Conservation (phyloP, 2,113 vertebrate genomes). For the Leptobrachium ailaonicum region DNA sequence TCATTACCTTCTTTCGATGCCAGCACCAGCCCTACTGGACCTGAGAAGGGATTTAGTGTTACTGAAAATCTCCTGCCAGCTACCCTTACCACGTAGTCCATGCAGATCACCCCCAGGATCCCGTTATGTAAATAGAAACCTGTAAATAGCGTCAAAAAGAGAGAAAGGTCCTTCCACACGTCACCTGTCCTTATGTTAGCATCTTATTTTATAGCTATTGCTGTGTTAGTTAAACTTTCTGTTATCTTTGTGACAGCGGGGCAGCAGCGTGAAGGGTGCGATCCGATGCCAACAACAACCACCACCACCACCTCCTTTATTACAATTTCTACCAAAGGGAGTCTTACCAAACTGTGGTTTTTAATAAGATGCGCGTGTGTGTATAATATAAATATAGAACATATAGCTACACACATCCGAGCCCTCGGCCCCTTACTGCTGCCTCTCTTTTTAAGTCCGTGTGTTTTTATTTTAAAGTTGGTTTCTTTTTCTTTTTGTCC, state of each 20-base stretch:
- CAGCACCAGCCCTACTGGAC: slow-evolving; percentile 16
- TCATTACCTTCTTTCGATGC: slow-evolving; percentile 7
- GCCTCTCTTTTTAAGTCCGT: slow-evolving; percentile 18
- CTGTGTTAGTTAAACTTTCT: slow-evolving; percentile 33
- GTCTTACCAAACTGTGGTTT: slow-evolving; percentile 38
- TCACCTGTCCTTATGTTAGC: not conserved
- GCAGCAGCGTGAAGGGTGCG: not conserved
- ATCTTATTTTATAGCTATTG: slow-evolving; percentile 40
- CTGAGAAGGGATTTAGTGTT: slow-evolving; percentile 24
- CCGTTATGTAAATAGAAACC: slow-evolving; percentile 35
- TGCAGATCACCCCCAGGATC: slow-evolving; percentile 9
- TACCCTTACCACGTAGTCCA: slow-evolving; percentile 22
- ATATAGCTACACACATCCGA: slow-evolving; percentile 5
- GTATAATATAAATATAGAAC: not conserved
- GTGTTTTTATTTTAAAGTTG: slow-evolving; percentile 31
- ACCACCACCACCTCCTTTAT: slow-evolving; percentile 40
- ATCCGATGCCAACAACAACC: slow-evolving; percentile 5
- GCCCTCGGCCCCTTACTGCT: slow-evolving; percentile 4
- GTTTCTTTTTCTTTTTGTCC: slow-evolving; percentile 25
- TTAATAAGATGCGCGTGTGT: slow-evolving; percentile 24
- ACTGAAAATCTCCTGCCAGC: slow-evolving; percentile 32
- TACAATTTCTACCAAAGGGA: slow-evolving; percentile 50
- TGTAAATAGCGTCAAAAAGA: slow-evolving; percentile 38
- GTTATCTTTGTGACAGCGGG: slow-evolving; percentile 43
- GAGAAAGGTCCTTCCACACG: not conserved